phyloP scores from a whole-genome alignment of 2,113 vertebrate genomes.

The Micronisus gabar region DNA sequence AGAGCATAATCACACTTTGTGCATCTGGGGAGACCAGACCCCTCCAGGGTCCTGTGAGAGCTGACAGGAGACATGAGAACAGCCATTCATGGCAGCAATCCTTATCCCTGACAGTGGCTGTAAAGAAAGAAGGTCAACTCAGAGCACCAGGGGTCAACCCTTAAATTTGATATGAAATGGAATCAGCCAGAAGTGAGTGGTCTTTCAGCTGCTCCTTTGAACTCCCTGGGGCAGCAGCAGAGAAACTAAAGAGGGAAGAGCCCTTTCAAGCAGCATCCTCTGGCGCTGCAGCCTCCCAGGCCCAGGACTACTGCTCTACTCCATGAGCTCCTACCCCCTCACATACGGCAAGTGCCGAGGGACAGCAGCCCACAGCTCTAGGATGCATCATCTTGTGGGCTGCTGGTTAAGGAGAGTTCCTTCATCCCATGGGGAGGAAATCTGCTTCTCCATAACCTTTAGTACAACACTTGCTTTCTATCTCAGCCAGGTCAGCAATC shows the following conservation, averaged over 20 bases:
- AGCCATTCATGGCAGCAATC: neutral
- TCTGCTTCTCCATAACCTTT: neutral
- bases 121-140: neutral
- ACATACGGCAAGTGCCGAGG: neutral
- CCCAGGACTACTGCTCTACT: neutral
- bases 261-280: neutral
- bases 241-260: neutral
- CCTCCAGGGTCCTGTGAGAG: fast-evolving
- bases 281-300: neutral
- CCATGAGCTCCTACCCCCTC: neutral
- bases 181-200: neutral
- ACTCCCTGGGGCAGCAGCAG: neutral
- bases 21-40: neutral
- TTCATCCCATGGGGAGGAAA: fast-evolving
- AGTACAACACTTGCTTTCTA: neutral
- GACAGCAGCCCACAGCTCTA: neutral
- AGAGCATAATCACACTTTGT: fast-evolving
- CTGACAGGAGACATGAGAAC: neutral
- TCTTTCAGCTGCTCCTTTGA: neutral
- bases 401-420: neutral
- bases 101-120: neutral
- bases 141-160: neutral
- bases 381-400: neutral
- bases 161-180: neutral
- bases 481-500: neutral